Evolutionary conservation across 2,113 vertebrate species (phyloP).

Genomic region (Hippocampus abdominalis): DNA sequence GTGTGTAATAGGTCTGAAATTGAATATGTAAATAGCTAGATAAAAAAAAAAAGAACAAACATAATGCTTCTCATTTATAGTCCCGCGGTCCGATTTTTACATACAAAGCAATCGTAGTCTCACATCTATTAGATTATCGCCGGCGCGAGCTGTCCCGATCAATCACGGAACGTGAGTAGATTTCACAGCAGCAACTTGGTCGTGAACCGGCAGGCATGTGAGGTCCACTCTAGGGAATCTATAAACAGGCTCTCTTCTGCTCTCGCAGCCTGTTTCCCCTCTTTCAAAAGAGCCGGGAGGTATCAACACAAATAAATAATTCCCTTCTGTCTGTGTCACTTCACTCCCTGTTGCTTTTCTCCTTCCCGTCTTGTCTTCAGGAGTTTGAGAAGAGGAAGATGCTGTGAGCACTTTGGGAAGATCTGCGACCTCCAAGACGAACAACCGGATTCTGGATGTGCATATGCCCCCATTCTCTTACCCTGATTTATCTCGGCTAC

Average conservation of each 20-base stretch:
- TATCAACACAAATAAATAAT: slow-evolving; percentile 62
- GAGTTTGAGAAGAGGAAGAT: slow-evolving; percentile 81
- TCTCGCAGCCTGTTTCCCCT: slow-evolving; percentile 7
- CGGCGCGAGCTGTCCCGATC: slow-evolving; percentile 22
- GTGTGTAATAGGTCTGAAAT: slow-evolving; percentile 62
- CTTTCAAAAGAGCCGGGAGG: slow-evolving; percentile 50
- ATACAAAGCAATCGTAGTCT: slow-evolving; percentile 33
- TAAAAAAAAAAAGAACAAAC: slow-evolving; percentile 43
- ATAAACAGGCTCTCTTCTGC: slow-evolving; percentile 22
- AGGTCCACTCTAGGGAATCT: slow-evolving; percentile 36
- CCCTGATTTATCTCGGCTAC: slow-evolving; percentile 29
- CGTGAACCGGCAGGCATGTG: slow-evolving; percentile 28
- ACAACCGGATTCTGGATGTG: slow-evolving; percentile 48
- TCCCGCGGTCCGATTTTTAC: slow-evolving; percentile 48
- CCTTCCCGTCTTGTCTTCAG: slow-evolving; percentile 51
- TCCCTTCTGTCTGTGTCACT: slow-evolving; percentile 38
- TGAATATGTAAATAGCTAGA: slow-evolving; percentile 68
- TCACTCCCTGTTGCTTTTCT: slow-evolving; percentile 24
- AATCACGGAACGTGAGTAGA: slow-evolving; percentile 42
- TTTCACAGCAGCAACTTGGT: slow-evolving; percentile 43
- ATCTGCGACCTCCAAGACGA: slow-evolving; percentile 37
- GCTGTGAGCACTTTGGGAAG: slow-evolving; percentile 61
- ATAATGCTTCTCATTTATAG: slow-evolving; percentile 56
- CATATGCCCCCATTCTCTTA: slow-evolving; percentile 30
- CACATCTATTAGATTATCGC: slow-evolving; percentile 37